Evolutionary conservation across 2,888 invertebrate species (phyloP).

Genomic region (Cryptus viduatorius): DNA sequence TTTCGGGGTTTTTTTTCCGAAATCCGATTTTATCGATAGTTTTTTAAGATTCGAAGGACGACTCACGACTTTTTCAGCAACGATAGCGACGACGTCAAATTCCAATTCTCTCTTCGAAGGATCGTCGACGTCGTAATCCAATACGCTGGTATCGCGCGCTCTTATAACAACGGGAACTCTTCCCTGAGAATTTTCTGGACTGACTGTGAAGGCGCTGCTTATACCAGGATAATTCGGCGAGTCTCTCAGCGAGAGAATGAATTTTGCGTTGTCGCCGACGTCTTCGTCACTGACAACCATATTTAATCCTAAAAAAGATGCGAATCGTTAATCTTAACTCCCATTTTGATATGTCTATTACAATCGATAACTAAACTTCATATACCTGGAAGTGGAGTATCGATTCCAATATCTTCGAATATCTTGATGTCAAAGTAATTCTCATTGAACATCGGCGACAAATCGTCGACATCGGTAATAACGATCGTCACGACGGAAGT

Average conservation of each 20-base stretch:
- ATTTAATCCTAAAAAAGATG: constrained; percentile 86
- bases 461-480: constrained; percentile 92
- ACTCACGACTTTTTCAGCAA: constrained; percentile 85
- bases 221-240: constrained; percentile 84
- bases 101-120: constrained; percentile 87
- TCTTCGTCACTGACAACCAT: constrained; percentile 91
- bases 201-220: constrained; percentile 85
- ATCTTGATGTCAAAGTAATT: constrained; percentile 89
- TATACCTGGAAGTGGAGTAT: constrained; percentile 88
- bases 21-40: too few species aligned
- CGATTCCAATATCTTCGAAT: constrained; percentile 91
- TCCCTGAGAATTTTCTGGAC: constrained; percentile 89
- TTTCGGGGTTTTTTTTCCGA: too few species aligned
- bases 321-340: neutral
- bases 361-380: neutral
- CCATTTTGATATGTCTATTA: constrained; percentile 2
- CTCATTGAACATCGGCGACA: constrained; percentile 90
- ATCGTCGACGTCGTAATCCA: constrained; percentile 91
- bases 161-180: constrained; percentile 91
- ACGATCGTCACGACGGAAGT: constrained; percentile 91
- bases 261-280: constrained; percentile 91
- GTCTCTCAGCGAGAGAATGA: constrained; percentile 88
- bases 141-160: constrained; percentile 88
- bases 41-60: too few species aligned
- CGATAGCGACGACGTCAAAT: constrained; percentile 89